Percentiles rank a stretch among this genome's conserved stretches.
Conservation (phyloP, 2,888 invertebrate species). For the Caenorhabditis japonica region DNA sequence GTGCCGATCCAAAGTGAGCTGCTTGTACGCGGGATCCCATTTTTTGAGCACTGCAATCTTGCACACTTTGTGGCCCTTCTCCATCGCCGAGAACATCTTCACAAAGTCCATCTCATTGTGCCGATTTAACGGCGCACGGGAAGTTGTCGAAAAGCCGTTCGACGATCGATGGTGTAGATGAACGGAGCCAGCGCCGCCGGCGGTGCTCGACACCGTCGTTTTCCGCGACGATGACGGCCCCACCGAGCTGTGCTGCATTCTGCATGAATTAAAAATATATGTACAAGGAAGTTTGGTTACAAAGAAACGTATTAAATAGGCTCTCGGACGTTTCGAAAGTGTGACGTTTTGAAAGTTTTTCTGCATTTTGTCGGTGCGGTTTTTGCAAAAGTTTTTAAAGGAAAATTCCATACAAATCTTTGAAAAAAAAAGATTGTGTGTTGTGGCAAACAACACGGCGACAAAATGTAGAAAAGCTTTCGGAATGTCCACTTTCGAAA, state of each 20-base stretch:
- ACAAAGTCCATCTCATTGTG: constrained; percentile 66
- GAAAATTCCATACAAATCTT: too few relatives aligned
- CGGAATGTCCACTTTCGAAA: too few relatives aligned
- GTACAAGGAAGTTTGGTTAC: too few relatives aligned
- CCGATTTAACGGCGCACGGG: constrained; percentile 30
- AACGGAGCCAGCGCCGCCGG: constrained; percentile 25
- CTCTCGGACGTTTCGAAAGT: too few relatives aligned
- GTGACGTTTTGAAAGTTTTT: too few relatives aligned
- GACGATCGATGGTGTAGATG: constrained; percentile 46
- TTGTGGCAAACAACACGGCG: too few relatives aligned
- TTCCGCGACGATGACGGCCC: constrained; percentile 42
- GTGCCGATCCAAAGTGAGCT: constrained; percentile 67
- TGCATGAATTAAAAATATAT: background rate
- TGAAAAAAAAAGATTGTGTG: too few relatives aligned
- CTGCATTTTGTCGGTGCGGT: too few relatives aligned
- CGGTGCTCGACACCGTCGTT: constrained; percentile 23
- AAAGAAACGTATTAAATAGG: too few relatives aligned
- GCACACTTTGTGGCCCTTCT: constrained; percentile 73
- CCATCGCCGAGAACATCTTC: constrained; percentile 69
- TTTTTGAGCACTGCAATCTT: constrained; percentile 72
- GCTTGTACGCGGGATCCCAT: constrained; percentile 73
- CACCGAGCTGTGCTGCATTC: constrained; percentile 40
- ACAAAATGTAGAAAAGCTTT: too few relatives aligned
- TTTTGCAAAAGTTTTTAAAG: too few relatives aligned
- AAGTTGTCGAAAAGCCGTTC: constrained; percentile 18